Percentiles rank a stretch among this genome's conserved stretches.
Conservation (phyloP, 92 coral and sea anemone species). For the Galaxea fascicularis region DNA sequence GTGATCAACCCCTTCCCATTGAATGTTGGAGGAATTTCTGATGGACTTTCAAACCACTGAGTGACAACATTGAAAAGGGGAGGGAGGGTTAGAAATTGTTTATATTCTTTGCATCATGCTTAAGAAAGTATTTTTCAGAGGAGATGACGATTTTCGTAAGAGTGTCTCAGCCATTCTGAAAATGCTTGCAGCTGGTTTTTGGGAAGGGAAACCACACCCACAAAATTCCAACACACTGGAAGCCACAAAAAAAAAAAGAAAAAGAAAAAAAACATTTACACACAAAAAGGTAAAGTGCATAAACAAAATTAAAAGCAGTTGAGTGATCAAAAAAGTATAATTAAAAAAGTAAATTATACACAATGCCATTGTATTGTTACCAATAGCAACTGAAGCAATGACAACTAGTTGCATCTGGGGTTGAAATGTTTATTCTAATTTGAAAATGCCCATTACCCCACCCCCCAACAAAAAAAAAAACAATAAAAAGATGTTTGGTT, state of each 20-base stretch:
- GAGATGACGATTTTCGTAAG: too few relatives aligned
- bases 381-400: slow-evolving; percentile 6
- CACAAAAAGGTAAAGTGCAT: too few relatives aligned
- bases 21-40: background rate
- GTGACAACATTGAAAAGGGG: too few relatives aligned
- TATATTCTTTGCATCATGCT: too few relatives aligned
- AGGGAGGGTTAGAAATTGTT: too few relatives aligned
- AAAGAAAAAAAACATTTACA: background rate
- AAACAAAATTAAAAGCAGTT: background rate
- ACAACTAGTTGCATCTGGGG: slow-evolving; percentile 23
- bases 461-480: background rate
- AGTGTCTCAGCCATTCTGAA: too few relatives aligned
- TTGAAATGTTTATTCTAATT: background rate
- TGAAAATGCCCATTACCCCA: too few relatives aligned
- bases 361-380: background rate
- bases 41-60: too few relatives aligned
- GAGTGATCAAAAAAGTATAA: background rate
- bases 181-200: background rate
- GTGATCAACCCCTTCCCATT: background rate
- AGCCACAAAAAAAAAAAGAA: background rate
- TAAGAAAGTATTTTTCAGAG: too few relatives aligned
- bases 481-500: too few relatives aligned
- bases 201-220: background rate
- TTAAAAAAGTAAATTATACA: background rate
- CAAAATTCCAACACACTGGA: background rate